Base-by-base conservation (phyloP, 1,140 invertebrate genomes). In the Centruroides sculpturatus region DNA sequence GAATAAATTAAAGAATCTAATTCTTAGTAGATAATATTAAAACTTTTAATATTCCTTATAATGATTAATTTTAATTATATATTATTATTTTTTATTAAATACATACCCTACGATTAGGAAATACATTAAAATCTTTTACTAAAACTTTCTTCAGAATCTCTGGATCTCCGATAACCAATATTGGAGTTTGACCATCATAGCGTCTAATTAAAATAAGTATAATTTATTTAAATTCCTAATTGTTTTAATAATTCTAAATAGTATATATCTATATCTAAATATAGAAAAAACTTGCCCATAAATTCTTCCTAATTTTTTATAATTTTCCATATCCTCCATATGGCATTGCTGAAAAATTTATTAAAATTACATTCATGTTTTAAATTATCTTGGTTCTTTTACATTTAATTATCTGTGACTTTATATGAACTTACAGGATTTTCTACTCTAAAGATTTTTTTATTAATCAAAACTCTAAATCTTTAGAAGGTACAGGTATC, bases 91-190 rank as follows among this genome's bases (percentile, higher is more conserved):
- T 51, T 12, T 1, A 51, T 51, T 51, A n/a, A 34, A 51, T 51
- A 51, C 49, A 2, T 36, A 53, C 51, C 51, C 51, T 47, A 9
- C 59, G 57, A 57, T 64, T 66, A 5, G n/a, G 36, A 60, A 64
- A 64, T 35, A 35, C 5, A 13, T 64, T 46, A 56, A 66, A 65
- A 47, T 64, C 63, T 23, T 59, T 64, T 1, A 66, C 46, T 12
- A 55, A 13, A 54, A 64, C 51, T 12, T 47, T 47, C 23, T 46
- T 46, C 12, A 65, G 56, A 11, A 64, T 13, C n/a, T 61, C 63
- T 8, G 63, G 63, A 49, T 64, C 62, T 8, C 54, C 13, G 3
- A 64, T 34, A 9, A 61, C n/a, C 13, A 52, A 66, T 6, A 11
- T 34, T 12, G 23, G 63, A 46, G 12, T 57, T 11, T 11, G 10